Evolutionary conservation across 1,140 invertebrate genomes (phyloP).

Genomic region (Augochlora pura): DNA sequence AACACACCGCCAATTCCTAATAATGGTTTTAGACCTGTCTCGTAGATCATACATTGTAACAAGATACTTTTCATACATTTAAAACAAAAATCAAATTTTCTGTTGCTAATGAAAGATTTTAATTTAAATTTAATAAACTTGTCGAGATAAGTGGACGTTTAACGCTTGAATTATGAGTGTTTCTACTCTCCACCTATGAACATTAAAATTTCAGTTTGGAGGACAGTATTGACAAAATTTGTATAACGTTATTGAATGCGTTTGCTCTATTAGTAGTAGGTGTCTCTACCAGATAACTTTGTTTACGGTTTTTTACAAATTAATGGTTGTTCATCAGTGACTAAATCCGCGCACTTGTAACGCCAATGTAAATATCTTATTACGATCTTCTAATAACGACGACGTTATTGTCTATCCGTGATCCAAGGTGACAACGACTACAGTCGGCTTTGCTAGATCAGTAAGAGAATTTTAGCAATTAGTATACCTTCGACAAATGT

Average conservation of each 20-base stretch:
- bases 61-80: background rate
- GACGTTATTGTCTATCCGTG: background rate
- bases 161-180: too few relatives aligned
- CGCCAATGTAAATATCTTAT: constrained; percentile 5
- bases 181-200: too few relatives aligned
- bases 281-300: too few relatives aligned
- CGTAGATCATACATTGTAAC: background rate
- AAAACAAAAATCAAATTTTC: background rate
- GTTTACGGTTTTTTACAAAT: too few relatives aligned
- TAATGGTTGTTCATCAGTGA: background rate
- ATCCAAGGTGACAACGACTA: background rate
- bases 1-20: constrained; percentile 19
- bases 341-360: too few relatives aligned
- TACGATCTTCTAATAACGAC: background rate
- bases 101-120: background rate
- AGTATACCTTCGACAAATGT: background rate
- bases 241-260: too few relatives aligned
- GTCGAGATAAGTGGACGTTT: background rate
- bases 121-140: background rate
- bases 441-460: background rate
- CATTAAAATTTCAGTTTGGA: too few relatives aligned
- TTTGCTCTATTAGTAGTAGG: too few relatives aligned
- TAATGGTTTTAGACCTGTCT: constrained; percentile 37
- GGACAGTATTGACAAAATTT: too few relatives aligned
- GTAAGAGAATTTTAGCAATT: background rate